These are phyloP conservation scores for Enteromius afrohamiltoni DNA, from an alignment of 2,797 vertebrate genomes.

Conservation along the genomic window DNA sequence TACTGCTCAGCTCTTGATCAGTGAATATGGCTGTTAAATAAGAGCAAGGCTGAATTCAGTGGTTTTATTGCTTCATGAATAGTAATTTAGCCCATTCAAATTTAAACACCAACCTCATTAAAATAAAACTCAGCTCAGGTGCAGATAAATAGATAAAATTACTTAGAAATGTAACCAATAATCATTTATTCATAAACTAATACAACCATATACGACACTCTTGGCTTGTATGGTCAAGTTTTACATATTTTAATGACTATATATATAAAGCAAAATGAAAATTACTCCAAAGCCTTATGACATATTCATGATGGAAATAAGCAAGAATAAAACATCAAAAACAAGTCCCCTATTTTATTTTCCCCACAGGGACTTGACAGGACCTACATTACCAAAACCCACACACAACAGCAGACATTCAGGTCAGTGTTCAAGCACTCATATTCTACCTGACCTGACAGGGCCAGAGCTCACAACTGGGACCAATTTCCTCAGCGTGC, in stretches of 20 bases:
- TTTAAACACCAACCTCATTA: slow-evolving; percentile 61
- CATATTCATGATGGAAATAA: slow-evolving; percentile 14
- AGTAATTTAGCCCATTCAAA: slow-evolving; percentile 58
- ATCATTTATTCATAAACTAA: slow-evolving; percentile 70
- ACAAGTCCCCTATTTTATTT: neutral
- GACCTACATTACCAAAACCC: neutral
- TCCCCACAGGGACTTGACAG: neutral
- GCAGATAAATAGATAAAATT: slow-evolving; percentile 70
- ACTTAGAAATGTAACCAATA: slow-evolving; percentile 61
- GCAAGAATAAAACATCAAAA: neutral
- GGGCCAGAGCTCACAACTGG: slow-evolving; percentile 46
- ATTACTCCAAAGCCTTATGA: neutral
- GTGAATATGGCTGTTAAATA: slow-evolving; percentile 37
- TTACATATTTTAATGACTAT: neutral
- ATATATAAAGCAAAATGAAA: neutral
- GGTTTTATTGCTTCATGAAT: slow-evolving; percentile 57
- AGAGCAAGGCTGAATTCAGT: slow-evolving; percentile 23
- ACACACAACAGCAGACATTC: slow-evolving; percentile 7
- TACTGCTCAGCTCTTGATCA: slow-evolving; percentile 9
- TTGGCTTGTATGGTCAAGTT: neutral
- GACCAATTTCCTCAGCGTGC: slow-evolving; percentile 44
- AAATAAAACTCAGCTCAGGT: slow-evolving; percentile 64
- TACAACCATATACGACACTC: slow-evolving; percentile 45
- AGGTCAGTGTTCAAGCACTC: slow-evolving; percentile 44
- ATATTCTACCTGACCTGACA: slow-evolving; percentile 41